Percentiles rank a stretch among this genome's conserved stretches.
phyloP scores from a whole-genome alignment of 2,888 invertebrate genomes.

The Pogonocherus hispidulus region DNA sequence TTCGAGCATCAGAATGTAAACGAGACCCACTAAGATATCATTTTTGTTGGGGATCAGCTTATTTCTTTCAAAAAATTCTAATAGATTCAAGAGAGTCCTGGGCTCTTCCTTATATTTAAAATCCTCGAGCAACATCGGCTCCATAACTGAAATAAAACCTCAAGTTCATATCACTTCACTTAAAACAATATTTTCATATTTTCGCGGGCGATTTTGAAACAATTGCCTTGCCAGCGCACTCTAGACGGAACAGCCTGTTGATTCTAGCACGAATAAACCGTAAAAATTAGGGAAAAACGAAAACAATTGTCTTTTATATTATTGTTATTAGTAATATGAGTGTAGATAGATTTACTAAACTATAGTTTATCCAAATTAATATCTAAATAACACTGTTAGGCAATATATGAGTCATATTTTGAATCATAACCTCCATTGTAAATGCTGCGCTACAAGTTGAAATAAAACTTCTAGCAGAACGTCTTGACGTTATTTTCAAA shows the following conservation, averaged over 20 bases:
- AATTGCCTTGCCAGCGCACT: conserved; percentile 36
- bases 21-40: conserved; percentile 63
- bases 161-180: conserved; percentile 33
- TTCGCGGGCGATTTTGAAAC: conserved; percentile 32
- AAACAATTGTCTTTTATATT: background rate
- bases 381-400: conserved; percentile 12
- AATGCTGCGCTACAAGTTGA: conserved; percentile 11
- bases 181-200: conserved; percentile 21
- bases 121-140: conserved; percentile 63
- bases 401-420: conserved; percentile 35
- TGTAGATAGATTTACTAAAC: background rate
- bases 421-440: conserved; percentile 35
- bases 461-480: background rate
- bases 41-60: conserved; percentile 42
- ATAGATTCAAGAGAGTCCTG: conserved; percentile 57
- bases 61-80: conserved; percentile 51
- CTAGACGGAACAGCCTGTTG: conserved; percentile 53
- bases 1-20: conserved; percentile 66
- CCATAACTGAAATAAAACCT: conserved; percentile 61
- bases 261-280: conserved; percentile 38
- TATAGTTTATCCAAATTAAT: background rate
- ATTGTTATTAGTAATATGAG: background rate
- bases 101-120: conserved; percentile 57
- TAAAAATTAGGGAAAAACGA: conserved; percentile 1
- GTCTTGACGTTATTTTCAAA: background rate